Base-by-base conservation (phyloP, 2,113 vertebrate genomes). In the Eolophus roseicapilla region DNA sequence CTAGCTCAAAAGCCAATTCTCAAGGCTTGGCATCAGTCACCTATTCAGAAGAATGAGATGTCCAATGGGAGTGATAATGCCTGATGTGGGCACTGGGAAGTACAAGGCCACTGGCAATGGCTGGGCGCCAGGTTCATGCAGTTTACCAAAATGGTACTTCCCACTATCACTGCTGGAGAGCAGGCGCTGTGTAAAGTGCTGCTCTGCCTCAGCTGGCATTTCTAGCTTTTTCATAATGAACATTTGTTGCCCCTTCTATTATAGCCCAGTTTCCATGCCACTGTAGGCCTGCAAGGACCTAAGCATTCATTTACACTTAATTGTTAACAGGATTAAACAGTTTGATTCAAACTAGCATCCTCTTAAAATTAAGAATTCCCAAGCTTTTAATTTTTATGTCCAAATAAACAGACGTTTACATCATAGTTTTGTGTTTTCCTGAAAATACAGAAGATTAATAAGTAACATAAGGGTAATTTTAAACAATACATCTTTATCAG, bases 141-240 rank as follows among this genome's bases (percentile, higher is more conserved):
- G 3, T 50, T 88, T 50, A 17, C 5, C 1, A 27, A 76, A 29
- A 17, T 4, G 24, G 5, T 15, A 33, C 20, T 77, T 77, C 33
- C 35, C 7, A 11, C 11, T 43, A 0, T 3, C 0, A 1, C 11
- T 68, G 10, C 27, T 43, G 67, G 7, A 20, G 9, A 55, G 0
- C 1, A 76, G 80, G 10, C 6, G 6, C 35, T 6, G 0, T 19
- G 17, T 15, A 19, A 23, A 11, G 13, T 29, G 73, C 47, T 89
- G 23, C 7, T 57, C 20, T 43, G 49, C 60, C 13, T 64, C 50
- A 25, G 23, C 18, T 47, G 20, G 3, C 16, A 24, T 49, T 82
- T 47, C 55, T 35, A 62, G 20, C 2, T 29, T 74, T 80, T 74
- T 52, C 33, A 21, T 57, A 55, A 73, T 1, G 3, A 55, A 8